A percentile compares a stretch with the other conserved stretches of the same genome.
These are phyloP conservation scores for Mobula hypostoma DNA, from an alignment of 2,113 vertebrate genomes.

Conservation along the genomic window DNA sequence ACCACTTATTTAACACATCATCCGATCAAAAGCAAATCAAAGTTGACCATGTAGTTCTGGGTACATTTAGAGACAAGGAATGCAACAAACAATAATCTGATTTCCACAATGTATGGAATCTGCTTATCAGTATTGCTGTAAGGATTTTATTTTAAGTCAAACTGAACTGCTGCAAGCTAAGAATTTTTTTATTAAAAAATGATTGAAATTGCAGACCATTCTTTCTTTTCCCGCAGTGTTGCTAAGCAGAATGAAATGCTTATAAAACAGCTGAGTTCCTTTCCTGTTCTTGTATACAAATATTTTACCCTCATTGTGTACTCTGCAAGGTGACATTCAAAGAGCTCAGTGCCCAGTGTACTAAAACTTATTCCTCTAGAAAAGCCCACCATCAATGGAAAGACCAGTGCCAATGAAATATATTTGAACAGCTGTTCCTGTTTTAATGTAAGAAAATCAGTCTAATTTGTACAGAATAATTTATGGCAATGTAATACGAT, in stretches of 20 bases:
- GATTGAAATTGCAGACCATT: background rate
- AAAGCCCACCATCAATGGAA: background rate
- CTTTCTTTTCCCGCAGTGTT: background rate
- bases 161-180: background rate
- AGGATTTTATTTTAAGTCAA: background rate
- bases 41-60: background rate
- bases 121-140: background rate
- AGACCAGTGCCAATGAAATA: no score
- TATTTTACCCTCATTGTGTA: background rate
- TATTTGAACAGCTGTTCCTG: no score
- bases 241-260: background rate
- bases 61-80: background rate
- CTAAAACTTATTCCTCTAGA: background rate
- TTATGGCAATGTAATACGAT: background rate
- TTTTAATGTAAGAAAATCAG: no score
- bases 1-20: slow-evolving; percentile 11
- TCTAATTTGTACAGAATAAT: no score
- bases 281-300: background rate
- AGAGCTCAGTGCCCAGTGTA: no score
- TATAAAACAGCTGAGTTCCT: background rate
- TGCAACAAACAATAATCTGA: background rate
- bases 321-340: background rate
- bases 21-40: background rate
- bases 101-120: background rate
- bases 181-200: background rate